A percentile compares a stretch with the other conserved stretches of the same genome.
Conservation (phyloP, 2,797 vertebrate species). For the Poecilia picta region DNA sequence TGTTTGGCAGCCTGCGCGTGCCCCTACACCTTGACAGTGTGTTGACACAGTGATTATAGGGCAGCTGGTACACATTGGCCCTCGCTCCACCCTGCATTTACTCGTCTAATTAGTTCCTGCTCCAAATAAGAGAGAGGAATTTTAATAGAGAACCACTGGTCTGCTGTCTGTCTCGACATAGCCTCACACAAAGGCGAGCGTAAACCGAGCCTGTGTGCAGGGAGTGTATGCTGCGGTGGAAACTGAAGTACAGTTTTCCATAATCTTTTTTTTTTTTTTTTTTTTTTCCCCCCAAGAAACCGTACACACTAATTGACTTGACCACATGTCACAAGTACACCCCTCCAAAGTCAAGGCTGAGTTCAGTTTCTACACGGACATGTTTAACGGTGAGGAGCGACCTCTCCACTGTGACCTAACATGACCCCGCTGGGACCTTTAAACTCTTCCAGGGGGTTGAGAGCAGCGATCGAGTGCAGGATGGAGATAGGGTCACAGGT, state of each 20-base stretch:
- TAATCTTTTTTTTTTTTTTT: not conserved
- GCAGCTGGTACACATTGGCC: conserved; percentile 80
- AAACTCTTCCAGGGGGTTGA: conserved; percentile 55
- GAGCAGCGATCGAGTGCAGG: conserved; percentile 37
- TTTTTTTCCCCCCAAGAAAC: not conserved
- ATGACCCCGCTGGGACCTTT: conserved; percentile 65
- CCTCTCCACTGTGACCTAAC: conserved; percentile 61
- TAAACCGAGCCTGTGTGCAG: conserved; percentile 37
- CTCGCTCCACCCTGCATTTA: conserved; percentile 77
- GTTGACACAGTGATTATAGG: conserved; percentile 81
- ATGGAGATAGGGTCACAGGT: conserved; percentile 58
- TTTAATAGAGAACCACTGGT: conserved; percentile 82
- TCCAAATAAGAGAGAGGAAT: conserved; percentile 81
- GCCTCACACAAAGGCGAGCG: conserved; percentile 54
- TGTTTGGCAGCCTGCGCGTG: conserved; percentile 71
- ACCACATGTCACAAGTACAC: conserved; percentile 45
- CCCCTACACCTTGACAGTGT: conserved; percentile 71
- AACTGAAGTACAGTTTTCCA: conserved; percentile 31
- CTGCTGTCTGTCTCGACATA: conserved; percentile 44
- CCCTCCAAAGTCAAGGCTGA: conserved; percentile 41
- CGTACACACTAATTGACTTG: conserved; percentile 47
- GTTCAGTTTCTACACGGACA: conserved; percentile 53
- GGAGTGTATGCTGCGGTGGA: conserved; percentile 23
- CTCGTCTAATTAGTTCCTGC: conserved; percentile 84
- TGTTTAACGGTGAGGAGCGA: conserved; percentile 27